A percentile compares a stretch with the other conserved stretches of the same genome.
Conservation (phyloP, 2,888 invertebrate genomes). For the Drosophila maculinotata region DNA sequence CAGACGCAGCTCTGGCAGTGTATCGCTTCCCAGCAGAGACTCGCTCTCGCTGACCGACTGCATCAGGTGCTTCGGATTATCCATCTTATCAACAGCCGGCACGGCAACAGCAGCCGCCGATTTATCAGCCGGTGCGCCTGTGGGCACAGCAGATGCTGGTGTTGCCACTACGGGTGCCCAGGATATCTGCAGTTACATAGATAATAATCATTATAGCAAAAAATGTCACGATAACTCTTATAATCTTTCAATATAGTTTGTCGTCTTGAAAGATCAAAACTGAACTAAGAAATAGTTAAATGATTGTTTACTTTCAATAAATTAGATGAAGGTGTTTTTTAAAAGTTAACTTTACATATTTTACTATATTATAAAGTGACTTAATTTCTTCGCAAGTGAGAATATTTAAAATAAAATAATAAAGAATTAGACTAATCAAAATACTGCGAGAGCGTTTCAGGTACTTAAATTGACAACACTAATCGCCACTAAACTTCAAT, state of each 20-base stretch:
- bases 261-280: no score
- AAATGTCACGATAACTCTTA: not conserved
- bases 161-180: constrained; percentile 80
- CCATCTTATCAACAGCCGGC: constrained; percentile 35
- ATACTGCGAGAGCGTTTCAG: no score
- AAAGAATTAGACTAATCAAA: no score
- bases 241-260: not conserved
- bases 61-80: constrained; percentile 65
- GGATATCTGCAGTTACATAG: constrained; percentile 62
- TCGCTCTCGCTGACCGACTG: constrained; percentile 78
- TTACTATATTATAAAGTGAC: no score
- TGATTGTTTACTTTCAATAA: no score
- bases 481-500: no score
- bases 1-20: constrained; percentile 89
- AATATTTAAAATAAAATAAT: no score
- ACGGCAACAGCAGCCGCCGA: constrained; percentile 20
- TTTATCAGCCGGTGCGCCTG: constrained; percentile 61
- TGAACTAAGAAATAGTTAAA: no score
- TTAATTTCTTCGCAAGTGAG: no score
- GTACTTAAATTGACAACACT: no score
- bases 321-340: no score
- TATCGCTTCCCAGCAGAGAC: constrained; percentile 80
- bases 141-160: constrained; percentile 39
- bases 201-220: not conserved
- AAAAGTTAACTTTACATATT: no score